A percentile compares a stretch with the other conserved stretches of the same genome.
Evolutionary conservation across 2,888 invertebrate genomes (phyloP).

Genomic region (Perdita meconis): DNA sequence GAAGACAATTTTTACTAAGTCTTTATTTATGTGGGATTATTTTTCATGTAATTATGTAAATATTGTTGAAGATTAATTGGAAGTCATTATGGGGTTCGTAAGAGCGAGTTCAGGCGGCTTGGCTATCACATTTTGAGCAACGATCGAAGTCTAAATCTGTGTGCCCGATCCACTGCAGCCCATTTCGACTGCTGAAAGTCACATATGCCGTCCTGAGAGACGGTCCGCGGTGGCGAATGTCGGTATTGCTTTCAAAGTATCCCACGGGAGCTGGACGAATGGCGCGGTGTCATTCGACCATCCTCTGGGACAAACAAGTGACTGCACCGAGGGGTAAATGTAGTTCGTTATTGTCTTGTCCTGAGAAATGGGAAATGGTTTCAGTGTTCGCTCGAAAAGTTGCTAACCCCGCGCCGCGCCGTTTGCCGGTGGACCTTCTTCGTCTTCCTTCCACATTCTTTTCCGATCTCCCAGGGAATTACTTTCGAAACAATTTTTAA

Average conservation of each 20-base stretch:
- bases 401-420: slow-evolving; percentile 8
- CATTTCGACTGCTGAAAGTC: slow-evolving; percentile 67
- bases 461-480: no score
- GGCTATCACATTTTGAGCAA: not conserved
- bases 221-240: slow-evolving; percentile 72
- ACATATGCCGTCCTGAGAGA: slow-evolving; percentile 77
- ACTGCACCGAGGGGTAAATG: slow-evolving; percentile 76
- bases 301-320: slow-evolving; percentile 81
- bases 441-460: not conserved
- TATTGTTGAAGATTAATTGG: not conserved
- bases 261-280: slow-evolving; percentile 77
- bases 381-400: slow-evolving; percentile 31
- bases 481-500: not conserved
- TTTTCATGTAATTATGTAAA: not conserved
- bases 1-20: not conserved
- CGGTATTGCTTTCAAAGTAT: slow-evolving; percentile 81
- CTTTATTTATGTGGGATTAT: no score
- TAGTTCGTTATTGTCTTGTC: slow-evolving; percentile 75
- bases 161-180: slow-evolving; percentile 20
- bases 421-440: slow-evolving; percentile 1
- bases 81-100: not conserved
- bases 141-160: slow-evolving; percentile 32
- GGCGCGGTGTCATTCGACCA: slow-evolving; percentile 78
- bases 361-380: slow-evolving; percentile 71
- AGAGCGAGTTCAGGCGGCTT: not conserved